These are phyloP conservation scores for Drymonia ruficornis DNA, from an alignment of 2,888 invertebrate genomes.

Conservation along the genomic window DNA sequence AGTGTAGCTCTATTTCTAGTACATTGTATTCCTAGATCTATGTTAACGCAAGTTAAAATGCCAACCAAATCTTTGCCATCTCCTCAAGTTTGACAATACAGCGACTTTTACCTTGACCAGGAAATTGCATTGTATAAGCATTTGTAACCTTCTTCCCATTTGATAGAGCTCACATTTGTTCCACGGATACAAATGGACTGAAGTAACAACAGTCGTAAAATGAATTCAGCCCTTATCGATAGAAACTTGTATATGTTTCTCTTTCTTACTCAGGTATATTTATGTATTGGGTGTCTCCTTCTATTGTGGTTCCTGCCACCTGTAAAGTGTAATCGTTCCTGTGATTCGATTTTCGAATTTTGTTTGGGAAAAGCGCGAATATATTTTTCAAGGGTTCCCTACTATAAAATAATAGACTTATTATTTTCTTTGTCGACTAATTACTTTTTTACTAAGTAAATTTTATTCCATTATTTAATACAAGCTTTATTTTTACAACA, in stretches of 20 bases:
- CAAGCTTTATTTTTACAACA: no score
- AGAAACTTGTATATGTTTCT: slow-evolving; percentile 15
- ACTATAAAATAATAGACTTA: neutral
- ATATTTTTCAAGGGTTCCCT: slow-evolving; percentile 6
- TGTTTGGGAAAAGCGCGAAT: slow-evolving; percentile 15
- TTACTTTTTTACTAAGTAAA: no score
- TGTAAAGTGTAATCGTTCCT: slow-evolving; percentile 21
- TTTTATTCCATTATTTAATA: no score
- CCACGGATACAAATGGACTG: neutral
- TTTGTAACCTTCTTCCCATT: neutral
- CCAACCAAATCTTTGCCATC: no score
- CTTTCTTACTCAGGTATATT: slow-evolving; percentile 12
- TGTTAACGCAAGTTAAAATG: no score
- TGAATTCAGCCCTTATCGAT: slow-evolving; percentile 28
- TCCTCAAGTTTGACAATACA: neutral
- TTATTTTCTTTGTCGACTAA: no score
- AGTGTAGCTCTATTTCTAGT: no score
- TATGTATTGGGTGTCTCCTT: slow-evolving; percentile 13
- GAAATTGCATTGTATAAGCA: neutral
- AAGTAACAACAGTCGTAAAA: slow-evolving; percentile 37
- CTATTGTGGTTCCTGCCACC: slow-evolving; percentile 16
- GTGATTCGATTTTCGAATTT: slow-evolving; percentile 38
- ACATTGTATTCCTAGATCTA: no score
- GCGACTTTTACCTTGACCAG: neutral
- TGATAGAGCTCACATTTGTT: slow-evolving; percentile 1